Evolutionary conservation across 2,113 vertebrate genomes (phyloP).

Genomic region (Alligator sinensis): DNA sequence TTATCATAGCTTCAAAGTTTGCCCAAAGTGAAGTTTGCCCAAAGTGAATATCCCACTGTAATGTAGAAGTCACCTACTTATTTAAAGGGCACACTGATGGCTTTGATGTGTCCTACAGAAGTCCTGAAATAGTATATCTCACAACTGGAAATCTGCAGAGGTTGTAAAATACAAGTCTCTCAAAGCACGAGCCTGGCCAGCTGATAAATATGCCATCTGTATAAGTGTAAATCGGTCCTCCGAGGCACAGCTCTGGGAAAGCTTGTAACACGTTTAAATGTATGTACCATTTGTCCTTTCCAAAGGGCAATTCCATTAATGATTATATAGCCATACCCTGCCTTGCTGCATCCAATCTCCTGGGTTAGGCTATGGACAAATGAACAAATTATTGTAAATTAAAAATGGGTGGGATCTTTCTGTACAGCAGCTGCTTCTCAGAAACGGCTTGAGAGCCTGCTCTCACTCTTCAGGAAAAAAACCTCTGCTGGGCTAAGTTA

Average conservation of each 20-base stretch:
- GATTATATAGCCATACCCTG: background rate
- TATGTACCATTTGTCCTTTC: background rate
- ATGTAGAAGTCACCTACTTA: background rate
- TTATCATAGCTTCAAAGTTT: background rate
- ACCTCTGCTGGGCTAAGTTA: no score
- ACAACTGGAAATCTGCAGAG: background rate
- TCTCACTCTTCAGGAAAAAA: no score
- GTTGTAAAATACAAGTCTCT: background rate
- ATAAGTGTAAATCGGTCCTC: background rate
- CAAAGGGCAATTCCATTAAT: background rate
- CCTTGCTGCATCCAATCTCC: background rate
- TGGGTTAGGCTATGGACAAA: background rate
- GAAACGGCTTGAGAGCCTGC: no score
- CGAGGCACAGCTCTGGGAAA: background rate
- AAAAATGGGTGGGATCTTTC: no score
- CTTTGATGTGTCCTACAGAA: background rate
- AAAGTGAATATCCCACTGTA: accelerated
- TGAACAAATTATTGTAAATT: no score
- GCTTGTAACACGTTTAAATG: background rate
- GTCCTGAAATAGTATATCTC: background rate
- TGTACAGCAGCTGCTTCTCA: no score
- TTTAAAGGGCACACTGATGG: background rate
- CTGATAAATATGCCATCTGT: background rate
- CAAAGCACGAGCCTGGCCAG: background rate
- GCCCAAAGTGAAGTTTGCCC: background rate